A percentile compares a stretch with the other conserved stretches of the same genome.
These are phyloP conservation scores for Peucedramus taeniatus DNA, from an alignment of 2,113 vertebrate genomes.

Conservation along the genomic window DNA sequence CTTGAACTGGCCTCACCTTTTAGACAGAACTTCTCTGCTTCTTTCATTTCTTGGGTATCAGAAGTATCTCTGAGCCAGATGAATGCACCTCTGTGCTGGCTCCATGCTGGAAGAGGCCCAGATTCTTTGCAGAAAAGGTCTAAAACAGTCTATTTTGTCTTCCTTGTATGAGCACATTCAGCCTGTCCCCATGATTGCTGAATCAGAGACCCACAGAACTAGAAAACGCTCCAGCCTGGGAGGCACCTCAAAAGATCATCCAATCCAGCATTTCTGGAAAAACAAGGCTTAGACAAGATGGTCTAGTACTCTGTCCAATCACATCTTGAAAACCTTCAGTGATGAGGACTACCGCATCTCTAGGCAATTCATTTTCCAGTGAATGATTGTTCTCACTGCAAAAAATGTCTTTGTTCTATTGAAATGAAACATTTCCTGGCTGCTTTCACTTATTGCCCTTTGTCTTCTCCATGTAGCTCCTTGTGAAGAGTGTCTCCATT, in stretches of 20 bases:
- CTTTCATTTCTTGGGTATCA: neutral
- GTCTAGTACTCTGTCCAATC: neutral
- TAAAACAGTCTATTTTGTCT: neutral
- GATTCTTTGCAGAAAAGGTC: neutral
- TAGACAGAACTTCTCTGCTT: neutral
- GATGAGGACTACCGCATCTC: neutral
- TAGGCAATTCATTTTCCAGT: neutral
- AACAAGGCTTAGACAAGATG: neutral
- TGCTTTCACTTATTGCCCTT: neutral
- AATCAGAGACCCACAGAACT: neutral
- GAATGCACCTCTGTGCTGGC: neutral
- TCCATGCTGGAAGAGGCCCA: neutral
- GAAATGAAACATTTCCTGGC: neutral
- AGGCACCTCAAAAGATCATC: neutral
- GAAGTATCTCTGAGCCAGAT: neutral
- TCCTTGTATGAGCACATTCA: neutral
- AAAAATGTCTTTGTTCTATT: neutral
- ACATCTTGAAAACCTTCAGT: neutral
- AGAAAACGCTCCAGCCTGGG: neutral
- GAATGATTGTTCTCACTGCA: neutral
- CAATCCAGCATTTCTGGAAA: neutral
- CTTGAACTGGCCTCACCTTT: neutral
- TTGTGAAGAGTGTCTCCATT: accelerated
- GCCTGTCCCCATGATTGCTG: accelerated
- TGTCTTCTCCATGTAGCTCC: neutral